Base-by-base conservation (phyloP, 2,113 vertebrate genomes). In the Thymallus thymallus region DNA sequence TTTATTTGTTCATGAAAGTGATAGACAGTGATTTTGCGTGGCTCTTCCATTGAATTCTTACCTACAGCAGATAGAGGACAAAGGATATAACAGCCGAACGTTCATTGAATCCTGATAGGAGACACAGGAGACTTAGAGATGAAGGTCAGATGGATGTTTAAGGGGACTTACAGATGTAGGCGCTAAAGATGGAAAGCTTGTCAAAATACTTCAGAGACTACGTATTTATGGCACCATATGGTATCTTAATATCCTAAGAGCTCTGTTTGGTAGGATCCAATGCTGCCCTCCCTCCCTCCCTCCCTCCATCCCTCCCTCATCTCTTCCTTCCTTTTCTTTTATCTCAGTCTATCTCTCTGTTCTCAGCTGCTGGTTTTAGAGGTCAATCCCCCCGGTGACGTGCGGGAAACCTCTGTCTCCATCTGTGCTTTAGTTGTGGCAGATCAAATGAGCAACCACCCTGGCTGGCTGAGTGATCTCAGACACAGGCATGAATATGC, bases 181-280 rank as follows among this genome's bases (percentile, higher is more conserved):
- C 80, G 81, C 83, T 91, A 86, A 87, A 88, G 79, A 90, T n/a
- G 68, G 85, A 82, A 82, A 82, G 86, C 88, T 90, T 88, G 88
- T 91, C 87, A 91, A 76, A 82, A 87, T 75, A 86, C 90, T 89
- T 86, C 71, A 84, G 86, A 88, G 88, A 86, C 83, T 74, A 55
- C 79, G 81, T 86, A 88, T 89, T 89, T 90, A 88, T 87, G 83
- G 80, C 86, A 86, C 88, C 88, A 89, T 91, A 90, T 90, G 89
- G 85, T 84, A 41, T 84, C 85, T 81, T 89, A 87, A 89, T 86
- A 83, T 77, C 77, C 76, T 30, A 30, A 76, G 82, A 66, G 76
- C 81, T 68, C 71, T 72, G 80, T 86, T 87, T 75, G 76, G 64
- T 84, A 74, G 75, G 41, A 30, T 72, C 81, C 72, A 69, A 67